Percentiles rank a stretch among this genome's conserved stretches.
Conservation (phyloP, 2,797 vertebrate genomes). For the Pagetopsis macropterus region DNA sequence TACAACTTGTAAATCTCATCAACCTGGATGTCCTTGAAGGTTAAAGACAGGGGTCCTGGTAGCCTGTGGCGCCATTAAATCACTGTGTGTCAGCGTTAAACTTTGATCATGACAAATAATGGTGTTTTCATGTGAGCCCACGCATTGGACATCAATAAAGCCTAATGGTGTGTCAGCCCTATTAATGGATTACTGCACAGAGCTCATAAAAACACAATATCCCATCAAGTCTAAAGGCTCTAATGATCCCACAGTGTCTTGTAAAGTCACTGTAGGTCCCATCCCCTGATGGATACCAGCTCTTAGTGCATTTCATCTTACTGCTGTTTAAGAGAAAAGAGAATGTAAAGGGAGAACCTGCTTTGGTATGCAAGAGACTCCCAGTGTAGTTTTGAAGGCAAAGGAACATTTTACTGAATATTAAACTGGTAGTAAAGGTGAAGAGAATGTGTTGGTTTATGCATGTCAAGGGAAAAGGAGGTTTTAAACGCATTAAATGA, state of each 20-base stretch:
- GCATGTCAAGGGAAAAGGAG: not conserved
- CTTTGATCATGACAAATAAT: constrained; percentile 78
- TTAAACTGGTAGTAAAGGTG: constrained; percentile 30
- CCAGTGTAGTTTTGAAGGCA: constrained; percentile 26
- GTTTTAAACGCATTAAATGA: not conserved
- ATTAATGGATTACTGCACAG: constrained; percentile 78
- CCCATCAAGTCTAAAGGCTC: constrained; percentile 72
- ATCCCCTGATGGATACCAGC: constrained; percentile 71
- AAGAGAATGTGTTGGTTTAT: constrained; percentile 23
- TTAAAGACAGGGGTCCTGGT: constrained; percentile 48
- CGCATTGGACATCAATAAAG: constrained; percentile 78
- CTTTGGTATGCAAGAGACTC: constrained; percentile 30
- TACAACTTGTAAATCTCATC: constrained; percentile 34
- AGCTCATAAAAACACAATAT: constrained; percentile 81
- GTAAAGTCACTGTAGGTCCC: constrained; percentile 73
- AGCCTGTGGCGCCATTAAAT: constrained; percentile 60
- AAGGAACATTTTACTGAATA: constrained; percentile 24
- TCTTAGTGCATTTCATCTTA: constrained; percentile 69
- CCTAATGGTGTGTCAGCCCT: constrained; percentile 74
- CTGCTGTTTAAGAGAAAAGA: constrained; percentile 61
- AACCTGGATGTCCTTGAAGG: constrained; percentile 67
- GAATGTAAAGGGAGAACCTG: constrained; percentile 52
- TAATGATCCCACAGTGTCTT: constrained; percentile 77
- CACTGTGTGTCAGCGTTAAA: constrained; percentile 68
- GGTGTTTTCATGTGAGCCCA: constrained; percentile 75